Conservation (phyloP, 2,113 vertebrate species). For the Muntiacus muntjak region DNA sequence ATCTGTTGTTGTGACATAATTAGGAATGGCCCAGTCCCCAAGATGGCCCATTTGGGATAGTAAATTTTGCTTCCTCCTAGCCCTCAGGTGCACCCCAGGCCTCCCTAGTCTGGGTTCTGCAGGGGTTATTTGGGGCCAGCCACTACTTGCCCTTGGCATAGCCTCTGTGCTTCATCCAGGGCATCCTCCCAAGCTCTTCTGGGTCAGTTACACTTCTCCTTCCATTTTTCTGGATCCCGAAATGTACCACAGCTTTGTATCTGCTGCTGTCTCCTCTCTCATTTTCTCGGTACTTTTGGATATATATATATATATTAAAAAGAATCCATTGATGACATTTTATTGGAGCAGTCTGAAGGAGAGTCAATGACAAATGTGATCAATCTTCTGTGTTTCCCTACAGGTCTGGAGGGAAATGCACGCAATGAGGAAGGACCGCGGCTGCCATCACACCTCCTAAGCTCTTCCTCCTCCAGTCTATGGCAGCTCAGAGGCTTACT, state of each 20-base stretch:
- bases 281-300: background rate
- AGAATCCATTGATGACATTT: background rate
- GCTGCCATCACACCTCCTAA: too few relatives aligned
- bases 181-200: background rate
- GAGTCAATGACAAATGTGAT: too few relatives aligned
- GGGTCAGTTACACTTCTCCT: background rate
- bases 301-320: background rate
- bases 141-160: background rate
- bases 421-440: accelerated
- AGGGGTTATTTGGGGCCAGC: background rate
- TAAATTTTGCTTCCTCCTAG: background rate
- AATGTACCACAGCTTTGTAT: background rate
- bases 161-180: background rate
- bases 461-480: too few relatives aligned
- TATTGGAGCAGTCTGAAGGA: background rate
- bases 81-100: background rate
- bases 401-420: background rate
- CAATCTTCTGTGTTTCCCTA: background rate
- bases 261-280: background rate
- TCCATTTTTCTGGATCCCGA: background rate
- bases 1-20: background rate
- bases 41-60: background rate
- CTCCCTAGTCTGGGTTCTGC: background rate
- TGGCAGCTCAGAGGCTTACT: background rate
- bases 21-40: background rate